Percentiles rank a stretch among this genome's conserved stretches.
phyloP scores from a whole-genome alignment of 1,140 invertebrate genomes.

The Maniola jurtina region DNA sequence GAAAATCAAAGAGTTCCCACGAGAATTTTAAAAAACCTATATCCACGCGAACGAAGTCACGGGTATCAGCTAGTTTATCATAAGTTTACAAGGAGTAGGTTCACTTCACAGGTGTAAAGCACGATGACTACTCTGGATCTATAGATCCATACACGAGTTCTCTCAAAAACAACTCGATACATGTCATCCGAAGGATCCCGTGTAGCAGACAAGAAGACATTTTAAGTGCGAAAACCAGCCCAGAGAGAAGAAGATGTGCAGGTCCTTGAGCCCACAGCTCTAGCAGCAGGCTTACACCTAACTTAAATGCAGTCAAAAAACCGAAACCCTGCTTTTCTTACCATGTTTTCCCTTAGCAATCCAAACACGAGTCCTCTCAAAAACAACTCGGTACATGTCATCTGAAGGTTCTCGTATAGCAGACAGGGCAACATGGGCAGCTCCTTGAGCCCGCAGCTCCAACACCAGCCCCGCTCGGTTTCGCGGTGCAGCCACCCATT shows the following conservation, averaged over 20 bases:
- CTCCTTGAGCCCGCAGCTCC: slow-evolving; percentile 78
- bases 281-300: slow-evolving; percentile 73
- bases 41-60: too few species aligned
- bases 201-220: slow-evolving; percentile 79
- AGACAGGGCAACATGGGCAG: slow-evolving; percentile 80
- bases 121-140: too few species aligned
- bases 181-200: slow-evolving; percentile 77
- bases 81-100: too few species aligned
- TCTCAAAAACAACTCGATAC: slow-evolving; percentile 81
- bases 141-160: too few species aligned
- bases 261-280: slow-evolving; percentile 79
- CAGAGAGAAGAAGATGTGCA: too few species aligned
- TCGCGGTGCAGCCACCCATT: slow-evolving; percentile 81
- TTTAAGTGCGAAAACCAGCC: too few species aligned
- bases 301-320: too few species aligned
- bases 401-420: slow-evolving; percentile 74
- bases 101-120: too few species aligned
- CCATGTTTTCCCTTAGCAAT: slow-evolving; percentile 83
- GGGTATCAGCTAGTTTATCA: too few species aligned
- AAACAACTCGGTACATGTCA: slow-evolving; percentile 81
- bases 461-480: slow-evolving; percentile 80
- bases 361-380: slow-evolving; percentile 80
- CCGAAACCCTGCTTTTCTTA: slow-evolving; percentile 41
- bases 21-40: too few species aligned
- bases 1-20: too few species aligned